Evolutionary conservation across 1,140 invertebrate species (phyloP).

Genomic region (Pachypsylla venusta): DNA sequence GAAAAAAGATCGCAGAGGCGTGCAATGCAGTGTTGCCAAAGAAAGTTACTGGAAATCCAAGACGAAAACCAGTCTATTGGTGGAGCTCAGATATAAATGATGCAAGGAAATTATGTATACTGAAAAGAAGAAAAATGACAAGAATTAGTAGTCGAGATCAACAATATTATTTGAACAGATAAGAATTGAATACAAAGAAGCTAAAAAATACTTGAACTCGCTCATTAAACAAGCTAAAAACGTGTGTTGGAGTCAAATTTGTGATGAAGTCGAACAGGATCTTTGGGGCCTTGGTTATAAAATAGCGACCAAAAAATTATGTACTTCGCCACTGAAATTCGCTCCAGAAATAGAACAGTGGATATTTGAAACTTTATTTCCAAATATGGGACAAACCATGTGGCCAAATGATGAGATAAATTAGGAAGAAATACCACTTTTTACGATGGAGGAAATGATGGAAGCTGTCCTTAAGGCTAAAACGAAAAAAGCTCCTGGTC

Average conservation of each 20-base stretch:
- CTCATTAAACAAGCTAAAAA: neutral
- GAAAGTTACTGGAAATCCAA: neutral
- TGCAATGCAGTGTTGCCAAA: neutral
- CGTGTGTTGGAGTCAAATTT: neutral
- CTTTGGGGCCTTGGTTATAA: neutral
- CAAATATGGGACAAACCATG: neutral
- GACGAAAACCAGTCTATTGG: neutral
- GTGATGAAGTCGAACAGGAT: neutral
- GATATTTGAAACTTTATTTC: neutral
- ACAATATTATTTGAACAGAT: neutral
- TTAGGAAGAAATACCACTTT: neutral
- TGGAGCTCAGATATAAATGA: neutral
- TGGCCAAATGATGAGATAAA: neutral
- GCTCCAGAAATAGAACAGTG: neutral
- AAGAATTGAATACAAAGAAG: neutral
- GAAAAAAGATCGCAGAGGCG: neutral
- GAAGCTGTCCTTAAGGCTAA: neutral
- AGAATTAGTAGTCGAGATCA: neutral
- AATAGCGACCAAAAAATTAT: neutral
- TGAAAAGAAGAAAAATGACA: neutral
- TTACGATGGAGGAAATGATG: neutral
- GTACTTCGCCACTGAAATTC: neutral
- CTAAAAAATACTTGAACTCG: neutral
- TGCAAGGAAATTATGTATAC: neutral
- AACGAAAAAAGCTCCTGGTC: neutral